Evolutionary conservation across 2,113 vertebrate species (phyloP), one percentile per base, ranked within the genome.

Genomic region (Cebidichthys violaceus): DNA sequence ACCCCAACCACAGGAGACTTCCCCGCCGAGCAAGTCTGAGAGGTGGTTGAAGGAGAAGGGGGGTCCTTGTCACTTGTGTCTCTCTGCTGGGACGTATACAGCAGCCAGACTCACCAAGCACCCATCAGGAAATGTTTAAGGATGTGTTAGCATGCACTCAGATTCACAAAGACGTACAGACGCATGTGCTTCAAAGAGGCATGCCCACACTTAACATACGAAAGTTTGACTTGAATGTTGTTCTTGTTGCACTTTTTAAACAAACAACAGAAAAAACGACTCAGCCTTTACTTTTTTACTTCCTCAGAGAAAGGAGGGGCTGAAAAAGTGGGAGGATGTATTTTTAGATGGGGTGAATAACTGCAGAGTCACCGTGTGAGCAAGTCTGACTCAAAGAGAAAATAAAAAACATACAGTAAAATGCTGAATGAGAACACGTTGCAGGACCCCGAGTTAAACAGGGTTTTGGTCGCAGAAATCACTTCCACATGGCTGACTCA

Each of bases 261-360:
- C 9, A 45, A 74, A 52, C 33, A 69, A 50, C 60, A 41, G 37
- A 75, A 65, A 83, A 61, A 77, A 72, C 27, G 6, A 7, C 11
- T 47, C 43, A 20, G 27, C 60, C 86, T 79, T 29, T 75, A 14
- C 52, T 70, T 64, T 22, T 75, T 81, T 77, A 39, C 45, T 88
- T 92, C 89, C 86, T 84, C 75, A 41, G 69, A 82, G 41, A 68
- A 72, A 57, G 77, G 74, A 81, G 59, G 67, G 59, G 64, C 24
- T 8, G 41, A 18, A 79, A 41, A 39, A 3, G 65, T 24, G 62
- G 24, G 17, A 35, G 57, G 73, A 24, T 70, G 72, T 89, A 87
- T 94, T 93, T 90, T 90, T 88, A 90, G 92, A 90, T 7, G 9
- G 35, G 57, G 88, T 94, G 93, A 93, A 89, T 87, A 94, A 93